Base-by-base conservation (phyloP, 2,888 invertebrate species). In the Parnassius smintheus region DNA sequence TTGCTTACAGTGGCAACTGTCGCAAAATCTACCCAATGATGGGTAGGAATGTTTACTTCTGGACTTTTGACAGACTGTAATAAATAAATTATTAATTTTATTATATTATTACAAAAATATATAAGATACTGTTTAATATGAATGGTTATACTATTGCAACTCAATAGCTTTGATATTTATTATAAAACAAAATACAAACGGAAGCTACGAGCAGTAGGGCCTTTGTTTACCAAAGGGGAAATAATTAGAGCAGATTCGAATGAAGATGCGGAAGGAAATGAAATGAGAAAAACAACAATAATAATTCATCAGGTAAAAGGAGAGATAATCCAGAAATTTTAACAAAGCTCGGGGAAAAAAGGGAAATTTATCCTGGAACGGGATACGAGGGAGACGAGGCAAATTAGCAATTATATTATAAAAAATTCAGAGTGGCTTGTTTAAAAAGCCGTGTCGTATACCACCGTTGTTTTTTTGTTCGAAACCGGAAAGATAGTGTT, bases 321-420 rank as follows among this genome's bases (percentile, higher is more conserved):
- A 80, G 73, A 70, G 80, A 86, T 88, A 85, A 87, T 85, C 82
- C 83, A 71, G 76, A 82, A 76, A 75, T 80, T 85, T 84, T 79
- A 80, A 79, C 83, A 87, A 86, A 81, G 76, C 76, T 10, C 44
- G 73, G 72, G 59, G 72, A 69, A 73, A 77, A 74, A 70, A 74
- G 72, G 75, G 78, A 80, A 76, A 72, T 70, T 72, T 69, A 62
- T 65, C 69, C 68, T 70, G 73, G 70, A 75, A 76, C 69, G 69
- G 71, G 75, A 78, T 76, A 72, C 72, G 70, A 73, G 74, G 75
- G 74, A 80, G 79, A 78, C 71, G 77, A 81, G 69, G 80, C 82
- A 88, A 85, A 91, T 91, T 88, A 90, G 89, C 89, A 86, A 89
- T 90, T 88, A 85, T 82, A 77, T 80, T 78, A 82, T 85, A 82